Evolutionary conservation across 2,888 invertebrate genomes (phyloP).

Genomic region (Microdon myrmicae): DNA sequence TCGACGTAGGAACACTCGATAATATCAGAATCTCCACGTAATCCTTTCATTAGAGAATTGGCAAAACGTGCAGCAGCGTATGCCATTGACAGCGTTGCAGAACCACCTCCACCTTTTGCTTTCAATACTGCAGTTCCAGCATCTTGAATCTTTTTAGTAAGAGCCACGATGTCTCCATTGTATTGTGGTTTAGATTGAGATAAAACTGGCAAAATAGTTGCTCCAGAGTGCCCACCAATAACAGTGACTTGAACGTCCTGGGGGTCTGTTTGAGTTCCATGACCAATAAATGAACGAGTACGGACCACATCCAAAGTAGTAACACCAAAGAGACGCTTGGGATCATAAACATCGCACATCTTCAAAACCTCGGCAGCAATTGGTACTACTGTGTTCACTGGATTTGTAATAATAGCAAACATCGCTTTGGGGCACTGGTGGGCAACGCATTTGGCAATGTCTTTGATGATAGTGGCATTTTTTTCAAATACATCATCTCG

Average conservation of each 20-base stretch:
- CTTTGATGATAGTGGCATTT: constrained; percentile 91
- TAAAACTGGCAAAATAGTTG: constrained; percentile 94
- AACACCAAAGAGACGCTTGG: constrained; percentile 90
- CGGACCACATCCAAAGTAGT: constrained; percentile 96
- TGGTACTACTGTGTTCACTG: constrained; percentile 96
- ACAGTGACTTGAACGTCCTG: constrained; percentile 84
- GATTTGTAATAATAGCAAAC: constrained; percentile 94
- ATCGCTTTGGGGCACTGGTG: constrained; percentile 87
- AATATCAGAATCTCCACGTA: constrained; percentile 78
- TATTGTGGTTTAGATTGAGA: constrained; percentile 87
- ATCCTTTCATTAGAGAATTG: constrained; percentile 80
- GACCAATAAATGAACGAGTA: constrained; percentile 89
- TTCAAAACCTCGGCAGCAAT: constrained; percentile 92
- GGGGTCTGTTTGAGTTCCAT: constrained; percentile 86
- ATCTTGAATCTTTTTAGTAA: constrained; percentile 92
- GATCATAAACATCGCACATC: constrained; percentile 81
- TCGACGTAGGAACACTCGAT: constrained; percentile 91
- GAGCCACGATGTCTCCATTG: constrained; percentile 80
- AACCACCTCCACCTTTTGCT: constrained; percentile 96
- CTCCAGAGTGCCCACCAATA: constrained; percentile 96
- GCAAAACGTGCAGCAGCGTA: constrained; percentile 92
- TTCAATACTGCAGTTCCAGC: constrained; percentile 90
- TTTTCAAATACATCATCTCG: constrained; percentile 95
- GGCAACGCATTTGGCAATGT: constrained; percentile 80
- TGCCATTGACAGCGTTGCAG: constrained; percentile 97